Percentiles rank a stretch among this genome's conserved stretches.
Conservation (phyloP, 2,113 vertebrate genomes). For the Sphaerodactylus townsendi region DNA sequence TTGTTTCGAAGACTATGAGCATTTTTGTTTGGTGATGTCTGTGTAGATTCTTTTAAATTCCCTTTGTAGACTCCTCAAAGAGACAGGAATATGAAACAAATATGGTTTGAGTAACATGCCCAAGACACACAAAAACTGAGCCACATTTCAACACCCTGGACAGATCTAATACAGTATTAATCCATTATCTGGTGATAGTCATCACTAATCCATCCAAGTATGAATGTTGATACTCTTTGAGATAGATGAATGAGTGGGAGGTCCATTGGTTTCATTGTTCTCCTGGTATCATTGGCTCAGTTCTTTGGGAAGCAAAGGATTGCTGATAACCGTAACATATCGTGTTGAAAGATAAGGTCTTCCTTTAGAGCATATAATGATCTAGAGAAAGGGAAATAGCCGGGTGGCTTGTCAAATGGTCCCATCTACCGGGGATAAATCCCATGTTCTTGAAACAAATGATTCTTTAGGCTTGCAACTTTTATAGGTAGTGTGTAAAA, state of each 20-base stretch:
- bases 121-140: neutral
- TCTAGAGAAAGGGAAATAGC: constrained; percentile 45
- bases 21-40: neutral
- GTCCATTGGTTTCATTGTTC: constrained; percentile 25
- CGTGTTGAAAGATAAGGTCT: constrained; percentile 18
- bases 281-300: constrained; percentile 4
- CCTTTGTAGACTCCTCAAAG: neutral
- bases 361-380: constrained; percentile 37
- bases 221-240: neutral
- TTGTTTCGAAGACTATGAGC: neutral
- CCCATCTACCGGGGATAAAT: constrained; percentile 39
- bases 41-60: neutral
- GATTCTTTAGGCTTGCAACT: constrained; percentile 27
- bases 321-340: constrained; percentile 42
- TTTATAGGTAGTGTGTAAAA: neutral
- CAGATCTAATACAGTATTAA: neutral
- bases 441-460: constrained; percentile 27
- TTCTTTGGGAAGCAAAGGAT: constrained; percentile 43
- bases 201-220: neutral
- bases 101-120: accelerated
- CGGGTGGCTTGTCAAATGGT: constrained; percentile 21
- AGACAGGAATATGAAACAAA: neutral
- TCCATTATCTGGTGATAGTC: accelerated
- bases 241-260: neutral
- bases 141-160: neutral